Evolutionary conservation across 92 coral and sea anemone species (phyloP).

Genomic region (Epizoanthus ramosus): DNA sequence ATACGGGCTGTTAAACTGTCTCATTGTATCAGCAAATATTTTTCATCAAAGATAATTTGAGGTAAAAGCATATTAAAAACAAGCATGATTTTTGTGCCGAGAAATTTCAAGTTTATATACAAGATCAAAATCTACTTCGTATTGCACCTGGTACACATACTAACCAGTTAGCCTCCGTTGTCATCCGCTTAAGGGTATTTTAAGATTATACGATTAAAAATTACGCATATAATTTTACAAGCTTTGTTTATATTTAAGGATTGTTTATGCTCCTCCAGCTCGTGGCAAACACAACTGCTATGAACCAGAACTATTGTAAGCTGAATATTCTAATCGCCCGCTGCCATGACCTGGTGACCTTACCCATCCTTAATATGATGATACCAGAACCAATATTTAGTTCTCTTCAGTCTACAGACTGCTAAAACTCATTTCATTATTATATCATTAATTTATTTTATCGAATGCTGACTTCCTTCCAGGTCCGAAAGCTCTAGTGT

Average conservation of each 20-base stretch:
- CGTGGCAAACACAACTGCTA: slow-evolving; percentile 19
- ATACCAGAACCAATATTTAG: too few relatives aligned
- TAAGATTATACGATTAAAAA: background rate
- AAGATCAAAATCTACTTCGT: too few relatives aligned
- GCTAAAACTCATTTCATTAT: too few relatives aligned
- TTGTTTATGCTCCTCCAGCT: background rate
- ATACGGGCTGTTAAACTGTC: background rate
- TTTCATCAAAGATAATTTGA: background rate
- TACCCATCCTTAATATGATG: background rate
- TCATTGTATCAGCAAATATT: background rate
- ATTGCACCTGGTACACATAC: background rate
- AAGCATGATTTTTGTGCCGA: too few relatives aligned
- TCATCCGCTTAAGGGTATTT: background rate
- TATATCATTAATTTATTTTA: too few relatives aligned
- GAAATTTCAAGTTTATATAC: too few relatives aligned
- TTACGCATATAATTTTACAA: background rate
- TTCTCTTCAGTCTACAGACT: too few relatives aligned
- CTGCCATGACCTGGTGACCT: background rate
- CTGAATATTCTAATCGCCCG: background rate
- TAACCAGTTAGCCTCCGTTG: background rate
- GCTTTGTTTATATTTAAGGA: background rate
- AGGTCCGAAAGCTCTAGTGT: too few relatives aligned
- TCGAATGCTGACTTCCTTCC: too few relatives aligned
- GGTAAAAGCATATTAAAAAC: background rate
- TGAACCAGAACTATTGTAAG: background rate